Evolutionary conservation across 1,140 invertebrate genomes (phyloP), one percentile per base, ranked within the genome.

Genomic region (Magallana gigas): DNA sequence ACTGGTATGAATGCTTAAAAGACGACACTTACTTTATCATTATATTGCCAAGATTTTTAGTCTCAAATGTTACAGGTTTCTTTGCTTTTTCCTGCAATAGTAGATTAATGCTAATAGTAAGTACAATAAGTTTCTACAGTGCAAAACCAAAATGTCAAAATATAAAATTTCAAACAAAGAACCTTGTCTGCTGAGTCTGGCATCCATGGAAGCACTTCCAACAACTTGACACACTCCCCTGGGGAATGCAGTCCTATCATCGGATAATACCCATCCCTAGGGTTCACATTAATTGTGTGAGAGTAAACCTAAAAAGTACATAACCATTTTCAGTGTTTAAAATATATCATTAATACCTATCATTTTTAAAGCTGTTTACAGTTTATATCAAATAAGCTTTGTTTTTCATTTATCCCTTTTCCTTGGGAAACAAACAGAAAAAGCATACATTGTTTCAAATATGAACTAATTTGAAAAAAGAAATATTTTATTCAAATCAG

Each of bases 31-130:
- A 93, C 93, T 91, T 93, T 68, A 93, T 92, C 89, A 90, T 91
- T 58, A 93, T 60, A 68, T 93, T 93, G 62, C 93, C 93, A 90
- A 93, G 93, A 62, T 92, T 93, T 85, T 92, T 91, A n/a, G 91
- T 91, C 29, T 92, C 90, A 89, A 92, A 93, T 16, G 92, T 90
- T 82, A 84, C 76, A 16, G 92, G 91, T 59, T 89, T 85, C 6
- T 59, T 76, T 82, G 58, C 84, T 82, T 85, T 64, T 88, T 89
- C 84, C 83, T 84, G 9, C n/a, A 81, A 62, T 64, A 18, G 58
- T 57, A 85, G 8, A 83, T 56, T 14, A 64, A 64, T 48, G 36
- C 62, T 14, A 5, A 64, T 16, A 16, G 4, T 48, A 48, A 48
- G 36, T 48, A 48, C 36, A 48, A 48, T 48, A 2, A 48, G 36